These are phyloP conservation scores for Dissostichus mawsoni DNA, from an alignment of 2,113 vertebrate species.

Conservation along the genomic window DNA sequence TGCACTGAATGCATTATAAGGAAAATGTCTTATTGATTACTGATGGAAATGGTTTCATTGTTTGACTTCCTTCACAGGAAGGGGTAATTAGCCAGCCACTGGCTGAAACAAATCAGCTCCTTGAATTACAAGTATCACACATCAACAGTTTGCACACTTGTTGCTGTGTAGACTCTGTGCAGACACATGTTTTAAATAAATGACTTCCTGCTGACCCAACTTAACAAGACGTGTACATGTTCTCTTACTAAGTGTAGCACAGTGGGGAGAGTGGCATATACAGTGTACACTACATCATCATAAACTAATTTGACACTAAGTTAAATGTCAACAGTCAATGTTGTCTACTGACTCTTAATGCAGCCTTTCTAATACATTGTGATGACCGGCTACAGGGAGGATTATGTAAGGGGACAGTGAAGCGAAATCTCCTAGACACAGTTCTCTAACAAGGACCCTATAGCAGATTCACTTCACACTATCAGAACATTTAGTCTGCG, in stretches of 20 bases:
- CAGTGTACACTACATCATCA: no score
- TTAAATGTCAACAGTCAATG: neutral
- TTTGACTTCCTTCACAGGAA: neutral
- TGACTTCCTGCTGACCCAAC: no score
- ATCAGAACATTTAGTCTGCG: neutral
- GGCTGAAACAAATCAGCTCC: no score
- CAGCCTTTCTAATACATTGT: neutral
- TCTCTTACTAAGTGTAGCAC: neutral
- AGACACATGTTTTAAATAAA: no score
- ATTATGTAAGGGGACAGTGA: neutral
- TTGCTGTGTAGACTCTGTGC: no score
- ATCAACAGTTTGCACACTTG: neutral
- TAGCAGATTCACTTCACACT: neutral
- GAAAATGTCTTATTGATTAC: slow-evolving; percentile 1
- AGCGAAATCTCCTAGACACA: neutral
- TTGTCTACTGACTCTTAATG: neutral
- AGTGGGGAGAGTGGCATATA: no score
- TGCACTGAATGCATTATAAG: neutral
- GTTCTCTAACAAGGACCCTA: neutral
- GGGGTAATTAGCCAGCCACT: neutral
- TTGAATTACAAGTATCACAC: neutral
- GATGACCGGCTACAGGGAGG: neutral
- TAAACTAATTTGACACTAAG: neutral
- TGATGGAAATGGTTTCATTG: neutral
- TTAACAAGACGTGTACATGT: no score